Conservation (phyloP, 92 coral and sea anemone genomes). For the Zoanthus solanderi region DNA sequence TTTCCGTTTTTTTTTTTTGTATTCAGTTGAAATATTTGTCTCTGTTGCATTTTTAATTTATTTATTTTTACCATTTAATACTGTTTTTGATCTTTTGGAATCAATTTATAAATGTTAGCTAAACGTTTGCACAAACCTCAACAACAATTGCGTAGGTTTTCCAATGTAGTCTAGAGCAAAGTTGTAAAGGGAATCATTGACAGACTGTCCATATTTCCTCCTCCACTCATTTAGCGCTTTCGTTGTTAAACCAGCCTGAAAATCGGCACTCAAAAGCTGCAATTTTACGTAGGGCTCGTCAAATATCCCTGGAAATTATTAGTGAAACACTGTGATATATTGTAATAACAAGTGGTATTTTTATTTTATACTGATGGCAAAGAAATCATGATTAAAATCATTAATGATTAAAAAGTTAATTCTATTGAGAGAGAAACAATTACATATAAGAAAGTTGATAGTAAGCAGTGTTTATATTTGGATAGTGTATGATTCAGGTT, state of each 20-base stretch:
- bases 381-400: too few relatives aligned
- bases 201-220: slow-evolving; percentile 53
- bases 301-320: slow-evolving; percentile 17
- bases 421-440: too few relatives aligned
- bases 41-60: too few relatives aligned
- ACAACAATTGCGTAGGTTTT: slow-evolving; percentile 60
- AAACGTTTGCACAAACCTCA: slow-evolving; percentile 58
- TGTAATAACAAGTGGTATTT: not conserved
- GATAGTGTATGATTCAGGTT: too few relatives aligned
- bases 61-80: too few relatives aligned
- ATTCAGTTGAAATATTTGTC: too few relatives aligned
- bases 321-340: not conserved
- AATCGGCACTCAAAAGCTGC: not conserved
- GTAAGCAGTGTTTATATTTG: too few relatives aligned
- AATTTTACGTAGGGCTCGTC: slow-evolving; percentile 10
- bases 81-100: not conserved
- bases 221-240: slow-evolving; percentile 47
- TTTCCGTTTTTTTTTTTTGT: too few relatives aligned
- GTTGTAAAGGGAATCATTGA: slow-evolving; percentile 63
- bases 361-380: not conserved
- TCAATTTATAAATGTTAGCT: not conserved
- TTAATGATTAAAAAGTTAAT: too few relatives aligned
- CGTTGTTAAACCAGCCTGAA: not conserved
- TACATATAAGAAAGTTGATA: too few relatives aligned
- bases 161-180: slow-evolving; percentile 68